Base-by-base conservation (phyloP, 2,113 vertebrate genomes). In the Lepisosteus osseus region DNA sequence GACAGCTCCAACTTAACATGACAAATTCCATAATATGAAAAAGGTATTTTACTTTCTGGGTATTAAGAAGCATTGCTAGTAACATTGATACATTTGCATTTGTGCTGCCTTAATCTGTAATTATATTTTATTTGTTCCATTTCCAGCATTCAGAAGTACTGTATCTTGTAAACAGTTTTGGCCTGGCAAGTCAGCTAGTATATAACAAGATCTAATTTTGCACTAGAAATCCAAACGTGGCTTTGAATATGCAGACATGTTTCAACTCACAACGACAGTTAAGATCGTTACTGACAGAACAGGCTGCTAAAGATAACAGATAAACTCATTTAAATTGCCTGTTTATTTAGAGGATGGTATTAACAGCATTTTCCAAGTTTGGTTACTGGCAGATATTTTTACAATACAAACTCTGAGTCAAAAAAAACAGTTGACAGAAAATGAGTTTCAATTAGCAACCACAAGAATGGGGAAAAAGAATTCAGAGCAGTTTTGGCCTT, bases 1-100 rank as follows among this genome's bases (percentile, higher is more conserved):
- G 91, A 92, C 91, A 91, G 89, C 90, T 88, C 78, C 84, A 89
- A 90, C 91, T 88, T 86, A 92, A 93, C 86, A 90, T 92, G 90
- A 93, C 89, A 93, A 90, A 92, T 91, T 87, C 86, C 83, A 78
- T 89, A 87, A 91, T 89, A 85, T 82, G 78, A 79, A 68, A 78
- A 64, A 71, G 68, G 67, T 82, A 74, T 87, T 87, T 78, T 78
- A 68, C 80, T 85, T 80, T 83, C 70, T 65, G 82, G 84, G 82
- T 86, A 87, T 89, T 89, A 89, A 79, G 80, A 76, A 69, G 78
- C 44, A 75, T 51, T 65, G 69, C 74, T 82, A 76, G 72, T 70
- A 83, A 87, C 83, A 84, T 85, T 82, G 84, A 78, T 73, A 64
- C 80, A 79, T 86, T 88, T 65, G 6, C 78, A 77, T 79, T 82